These are phyloP conservation scores for Puffinus mauretanicus DNA, from an alignment of 2,113 vertebrate genomes.

Conservation along the genomic window DNA sequence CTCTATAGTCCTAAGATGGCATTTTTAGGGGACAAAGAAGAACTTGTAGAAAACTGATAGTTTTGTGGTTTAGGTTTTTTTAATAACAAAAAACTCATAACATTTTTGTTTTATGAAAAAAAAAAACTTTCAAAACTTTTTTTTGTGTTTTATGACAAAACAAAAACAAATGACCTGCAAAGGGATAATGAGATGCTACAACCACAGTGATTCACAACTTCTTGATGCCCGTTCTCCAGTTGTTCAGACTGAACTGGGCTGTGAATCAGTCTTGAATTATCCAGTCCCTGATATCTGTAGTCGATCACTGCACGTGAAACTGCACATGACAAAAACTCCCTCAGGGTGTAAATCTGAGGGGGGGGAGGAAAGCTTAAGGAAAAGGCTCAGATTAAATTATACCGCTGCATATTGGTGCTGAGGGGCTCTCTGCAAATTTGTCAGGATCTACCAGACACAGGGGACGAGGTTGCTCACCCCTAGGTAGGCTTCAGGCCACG, in stretches of 20 bases:
- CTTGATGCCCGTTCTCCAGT: neutral
- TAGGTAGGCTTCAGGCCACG: neutral
- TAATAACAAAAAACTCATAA: neutral
- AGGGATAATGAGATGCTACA: rapidly evolving
- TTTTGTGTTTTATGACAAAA: neutral
- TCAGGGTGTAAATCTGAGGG: neutral
- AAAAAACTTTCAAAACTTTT: neutral
- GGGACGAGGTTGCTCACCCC: neutral
- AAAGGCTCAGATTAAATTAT: neutral
- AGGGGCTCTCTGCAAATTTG: neutral
- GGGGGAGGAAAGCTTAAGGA: neutral
- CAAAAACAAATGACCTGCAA: neutral
- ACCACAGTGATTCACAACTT: neutral
- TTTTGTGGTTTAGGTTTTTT: neutral
- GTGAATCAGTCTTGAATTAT: neutral
- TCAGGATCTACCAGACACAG: neutral
- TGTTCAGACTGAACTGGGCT: neutral
- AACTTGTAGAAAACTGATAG: neutral
- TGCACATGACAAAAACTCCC: neutral
- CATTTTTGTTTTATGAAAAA: neutral
- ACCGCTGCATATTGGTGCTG: rapidly evolving
- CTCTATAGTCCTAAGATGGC: neutral
- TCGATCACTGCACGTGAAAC: neutral
- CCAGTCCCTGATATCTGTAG: neutral
- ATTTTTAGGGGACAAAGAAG: neutral